Percentiles rank a stretch among this genome's conserved stretches.
These are phyloP conservation scores for Rhabdornis inornatus DNA, from an alignment of 2,113 vertebrate genomes.

Conservation along the genomic window DNA sequence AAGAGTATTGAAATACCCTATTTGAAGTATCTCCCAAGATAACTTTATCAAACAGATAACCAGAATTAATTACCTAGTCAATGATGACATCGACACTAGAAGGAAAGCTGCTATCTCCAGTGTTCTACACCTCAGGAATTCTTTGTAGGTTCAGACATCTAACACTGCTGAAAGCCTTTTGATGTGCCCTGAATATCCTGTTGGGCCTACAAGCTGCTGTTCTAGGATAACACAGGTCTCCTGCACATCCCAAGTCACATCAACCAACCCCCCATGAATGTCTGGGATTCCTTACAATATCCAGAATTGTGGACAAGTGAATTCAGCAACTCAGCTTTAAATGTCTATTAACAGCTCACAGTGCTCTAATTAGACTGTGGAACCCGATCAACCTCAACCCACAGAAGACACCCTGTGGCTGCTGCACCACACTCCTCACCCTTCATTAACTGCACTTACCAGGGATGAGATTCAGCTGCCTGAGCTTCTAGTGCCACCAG, in stretches of 20 bases:
- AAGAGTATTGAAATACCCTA: neutral
- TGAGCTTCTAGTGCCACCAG: neutral
- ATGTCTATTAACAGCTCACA: neutral
- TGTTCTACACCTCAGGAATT: neutral
- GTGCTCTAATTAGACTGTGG: neutral
- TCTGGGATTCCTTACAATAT: neutral
- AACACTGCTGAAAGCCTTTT: neutral
- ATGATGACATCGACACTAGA: neutral
- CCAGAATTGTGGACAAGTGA: neutral
- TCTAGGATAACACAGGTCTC: neutral
- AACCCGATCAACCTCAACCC: neutral
- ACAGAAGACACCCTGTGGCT: neutral
- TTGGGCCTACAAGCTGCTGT: neutral
- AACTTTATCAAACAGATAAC: neutral
- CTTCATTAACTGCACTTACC: neutral
- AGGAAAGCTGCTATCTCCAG: neutral
- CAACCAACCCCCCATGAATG: fast-evolving
- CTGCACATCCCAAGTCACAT: neutral
- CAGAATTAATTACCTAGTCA: neutral
- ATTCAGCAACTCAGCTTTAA: neutral
- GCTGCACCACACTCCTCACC: neutral
- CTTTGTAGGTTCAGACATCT: neutral
- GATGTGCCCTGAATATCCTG: neutral
- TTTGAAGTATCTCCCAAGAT: neutral
- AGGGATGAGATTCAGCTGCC: neutral